Evolutionary conservation across 2,797 vertebrate genomes (phyloP), one percentile per base, ranked within the genome.

Genomic region (Cephalopachus bancanus): DNA sequence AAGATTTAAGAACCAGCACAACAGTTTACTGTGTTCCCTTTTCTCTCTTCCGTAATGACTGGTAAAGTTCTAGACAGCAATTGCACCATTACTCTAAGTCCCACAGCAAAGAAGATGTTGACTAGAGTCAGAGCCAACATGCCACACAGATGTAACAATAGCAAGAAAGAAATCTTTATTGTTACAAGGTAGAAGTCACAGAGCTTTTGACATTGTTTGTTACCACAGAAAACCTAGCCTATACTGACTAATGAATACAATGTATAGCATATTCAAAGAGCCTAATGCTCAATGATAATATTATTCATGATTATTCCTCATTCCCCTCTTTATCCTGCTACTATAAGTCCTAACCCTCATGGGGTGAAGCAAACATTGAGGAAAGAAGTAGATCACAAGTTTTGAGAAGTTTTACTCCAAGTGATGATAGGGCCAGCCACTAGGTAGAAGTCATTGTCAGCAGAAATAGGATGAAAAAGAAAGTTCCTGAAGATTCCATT

Each of bases 1-100:
- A 96, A 83, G 44, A 44, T 55, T 91, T 92, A 89, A 92, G 72
- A 95, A 30, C 67, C 19, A 80, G 60, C 12, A 72, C 22, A 91
- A 91, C 17, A 33, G 26, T 92, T 79, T 72, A 53, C 20, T 44
- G 17, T 86, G 10, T 76, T 89, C 76, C 71, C n/a, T 95, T 83
- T 79, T 86, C 26, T 16, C 7, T 93, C 74, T 80, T 20, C 55
- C 78, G 19, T 89, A 72, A 83, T 72, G 67, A 85, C 19, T 49
- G 86, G 71, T 62, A 83, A 55, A 79, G 44, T 95, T 89, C 83
- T 51, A 92, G 69, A 83, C 0, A 80, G 59, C 79, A 90, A 72
- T 55, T 87, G 24, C 11, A 49, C n/a, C 55, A 93, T 91, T 60
- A 75, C 44, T 84, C 76, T 86, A 76, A 83, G 59, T 89, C 33